phyloP scores from a whole-genome alignment of 1,140 invertebrate species.

The Nebria ingens region DNA sequence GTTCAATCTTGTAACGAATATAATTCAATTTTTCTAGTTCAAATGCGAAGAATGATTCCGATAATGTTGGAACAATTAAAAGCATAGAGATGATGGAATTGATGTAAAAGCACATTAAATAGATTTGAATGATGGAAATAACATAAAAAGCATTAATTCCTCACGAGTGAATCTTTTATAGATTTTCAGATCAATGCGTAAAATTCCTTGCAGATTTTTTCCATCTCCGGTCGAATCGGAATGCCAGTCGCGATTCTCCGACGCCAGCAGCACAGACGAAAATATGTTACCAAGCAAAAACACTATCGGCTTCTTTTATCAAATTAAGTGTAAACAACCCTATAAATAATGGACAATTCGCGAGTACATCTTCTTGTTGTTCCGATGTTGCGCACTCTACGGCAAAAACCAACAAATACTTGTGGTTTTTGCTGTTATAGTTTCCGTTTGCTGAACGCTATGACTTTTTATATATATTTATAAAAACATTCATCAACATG shows the following conservation, averaged over 20 bases:
- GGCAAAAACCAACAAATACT: too few species aligned
- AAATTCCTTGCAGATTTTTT: neutral
- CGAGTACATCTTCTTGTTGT: neutral
- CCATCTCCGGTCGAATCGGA: neutral
- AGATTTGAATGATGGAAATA: too few species aligned
- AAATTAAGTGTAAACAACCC: conserved; percentile 7
- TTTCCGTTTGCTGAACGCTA: too few species aligned
- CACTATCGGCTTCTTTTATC: conserved; percentile 8
- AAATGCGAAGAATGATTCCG: too few species aligned
- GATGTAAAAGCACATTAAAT: too few species aligned
- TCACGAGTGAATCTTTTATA: neutral
- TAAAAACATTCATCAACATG: too few species aligned
- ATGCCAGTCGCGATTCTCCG: neutral
- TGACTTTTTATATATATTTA: too few species aligned
- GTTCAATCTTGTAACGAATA: too few species aligned
- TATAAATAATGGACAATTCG: conserved; percentile 2
- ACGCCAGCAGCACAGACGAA: conserved; percentile 1
- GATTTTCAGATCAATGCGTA: neutral
- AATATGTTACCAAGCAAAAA: conserved; percentile 5
- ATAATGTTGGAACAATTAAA: too few species aligned
- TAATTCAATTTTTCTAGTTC: too few species aligned
- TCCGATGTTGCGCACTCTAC: neutral
- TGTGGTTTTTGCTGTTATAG: too few species aligned
- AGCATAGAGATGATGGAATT: too few species aligned
- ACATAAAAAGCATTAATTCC: neutral